These are phyloP conservation scores for Hippoglossus stenolepis DNA, from an alignment of 2,113 vertebrate genomes.

Conservation along the genomic window DNA sequence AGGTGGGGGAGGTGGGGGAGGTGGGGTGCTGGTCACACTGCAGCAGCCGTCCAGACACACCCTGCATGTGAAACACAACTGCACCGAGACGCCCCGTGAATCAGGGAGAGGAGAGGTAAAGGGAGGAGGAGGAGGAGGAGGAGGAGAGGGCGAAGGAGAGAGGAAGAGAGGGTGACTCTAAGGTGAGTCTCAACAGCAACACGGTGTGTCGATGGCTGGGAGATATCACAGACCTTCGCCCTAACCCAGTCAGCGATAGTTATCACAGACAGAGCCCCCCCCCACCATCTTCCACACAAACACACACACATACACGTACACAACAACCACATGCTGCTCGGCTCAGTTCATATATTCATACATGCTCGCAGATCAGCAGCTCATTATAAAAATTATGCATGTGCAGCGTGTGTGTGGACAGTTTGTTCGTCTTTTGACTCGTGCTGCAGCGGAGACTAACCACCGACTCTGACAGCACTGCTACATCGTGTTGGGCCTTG, in stretches of 20 bases:
- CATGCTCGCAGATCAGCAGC: constrained; percentile 45
- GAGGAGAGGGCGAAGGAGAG: constrained; percentile 1
- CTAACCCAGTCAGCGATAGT: constrained; percentile 73
- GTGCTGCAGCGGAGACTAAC: constrained; percentile 6
- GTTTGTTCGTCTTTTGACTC: constrained; percentile 55
- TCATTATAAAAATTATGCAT: constrained; percentile 72
- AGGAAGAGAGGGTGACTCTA: constrained; percentile 66
- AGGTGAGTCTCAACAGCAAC: constrained; percentile 76
- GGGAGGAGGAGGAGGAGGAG: constrained; percentile 3
- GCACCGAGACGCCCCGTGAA: constrained; percentile 54
- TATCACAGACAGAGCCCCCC: constrained; percentile 69
- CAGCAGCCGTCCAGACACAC: constrained; percentile 69
- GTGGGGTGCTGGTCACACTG: constrained; percentile 54
- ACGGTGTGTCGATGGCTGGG: constrained; percentile 71
- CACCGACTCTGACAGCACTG: constrained; percentile 40
- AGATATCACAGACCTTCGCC: constrained; percentile 79
- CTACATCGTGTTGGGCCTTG: constrained; percentile 10
- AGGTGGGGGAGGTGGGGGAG: constrained; percentile 14
- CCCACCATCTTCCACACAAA: constrained; percentile 20
- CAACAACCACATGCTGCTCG: constrained; percentile 25
- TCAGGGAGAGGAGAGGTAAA: constrained; percentile 33
- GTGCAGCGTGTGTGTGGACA: constrained; percentile 42
- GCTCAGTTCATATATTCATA: constrained; percentile 45
- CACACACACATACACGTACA: constrained; percentile 44
- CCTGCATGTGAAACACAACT: constrained; percentile 69